Conservation (phyloP, 2,888 invertebrate species). For the Thera obeliscata region DNA sequence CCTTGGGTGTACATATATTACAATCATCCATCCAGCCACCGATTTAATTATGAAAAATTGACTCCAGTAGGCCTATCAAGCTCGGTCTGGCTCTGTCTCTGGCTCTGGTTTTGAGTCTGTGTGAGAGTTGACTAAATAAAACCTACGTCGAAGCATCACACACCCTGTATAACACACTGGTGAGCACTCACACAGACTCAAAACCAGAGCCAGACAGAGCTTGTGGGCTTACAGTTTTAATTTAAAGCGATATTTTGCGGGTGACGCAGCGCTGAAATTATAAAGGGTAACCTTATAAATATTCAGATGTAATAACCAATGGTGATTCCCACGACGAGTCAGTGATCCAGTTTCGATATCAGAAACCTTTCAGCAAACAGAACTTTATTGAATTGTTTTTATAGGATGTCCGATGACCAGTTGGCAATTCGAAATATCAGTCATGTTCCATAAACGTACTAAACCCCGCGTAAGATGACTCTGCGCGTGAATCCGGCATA, state of each 20-base stretch:
- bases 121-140: too few relatives aligned
- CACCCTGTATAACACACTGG: too few relatives aligned
- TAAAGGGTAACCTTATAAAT: constrained; percentile 40
- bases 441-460: too few relatives aligned
- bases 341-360: constrained; percentile 18
- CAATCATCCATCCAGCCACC: constrained; percentile 15
- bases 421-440: too few relatives aligned
- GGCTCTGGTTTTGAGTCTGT: too few relatives aligned
- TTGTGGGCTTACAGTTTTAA: constrained; percentile 4
- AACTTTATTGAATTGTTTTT: not conserved
- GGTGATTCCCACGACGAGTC: constrained; percentile 20
- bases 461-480: too few relatives aligned
- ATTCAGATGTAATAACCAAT: constrained; percentile 40
- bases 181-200: too few relatives aligned
- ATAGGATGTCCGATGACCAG: not conserved
- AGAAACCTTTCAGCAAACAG: not conserved
- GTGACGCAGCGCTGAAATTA: constrained; percentile 23
- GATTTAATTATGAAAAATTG: constrained; percentile 23
- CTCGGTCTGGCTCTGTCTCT: too few relatives aligned
- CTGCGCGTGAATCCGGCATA: too few relatives aligned
- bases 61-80: not conserved
- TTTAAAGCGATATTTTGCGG: constrained; percentile 30
- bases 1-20: constrained; percentile 9
- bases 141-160: too few relatives aligned
- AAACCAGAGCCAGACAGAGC: too few relatives aligned